Evolutionary conservation across 2,888 invertebrate species (phyloP).

Genomic region (Anthrax anthrax): DNA sequence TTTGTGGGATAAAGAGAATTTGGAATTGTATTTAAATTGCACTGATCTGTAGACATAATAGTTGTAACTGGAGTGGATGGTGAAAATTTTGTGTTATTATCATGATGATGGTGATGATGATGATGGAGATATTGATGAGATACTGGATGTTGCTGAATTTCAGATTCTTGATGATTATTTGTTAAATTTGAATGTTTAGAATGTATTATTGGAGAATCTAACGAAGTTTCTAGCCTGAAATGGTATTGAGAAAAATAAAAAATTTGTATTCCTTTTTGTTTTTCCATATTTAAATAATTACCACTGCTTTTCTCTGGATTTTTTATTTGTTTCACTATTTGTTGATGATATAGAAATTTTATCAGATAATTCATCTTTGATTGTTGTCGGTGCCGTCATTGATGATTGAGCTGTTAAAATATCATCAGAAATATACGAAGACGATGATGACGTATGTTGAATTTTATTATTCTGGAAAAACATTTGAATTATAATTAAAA

Average conservation of each 20-base stretch:
- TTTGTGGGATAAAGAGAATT: not conserved
- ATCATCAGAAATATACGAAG: conserved; percentile 15
- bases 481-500: too few species aligned
- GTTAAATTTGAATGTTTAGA: conserved; percentile 7
- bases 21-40: not conserved
- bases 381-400: not conserved
- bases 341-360: conserved; percentile 28
- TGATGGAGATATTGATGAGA: not conserved
- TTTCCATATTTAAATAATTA: conserved; percentile 3
- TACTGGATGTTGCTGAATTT: not conserved
- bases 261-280: not conserved
- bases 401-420: conserved; percentile 11
- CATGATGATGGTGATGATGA: not conserved
- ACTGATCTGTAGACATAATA: not conserved
- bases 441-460: conserved; percentile 11
- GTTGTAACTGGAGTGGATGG: too few species aligned
- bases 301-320: conserved; percentile 31
- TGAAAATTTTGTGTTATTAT: too few species aligned
- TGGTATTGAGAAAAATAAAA: too few species aligned
- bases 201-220: conserved; percentile 28
- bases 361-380: conserved; percentile 16
- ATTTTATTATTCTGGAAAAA: not conserved
- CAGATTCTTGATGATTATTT: not conserved
- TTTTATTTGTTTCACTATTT: conserved; percentile 25
- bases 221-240: conserved; percentile 27